Evolutionary conservation across 2,113 vertebrate genomes (phyloP), one percentile per base, ranked within the genome.

Genomic region (Grammomys dolichurus): DNA sequence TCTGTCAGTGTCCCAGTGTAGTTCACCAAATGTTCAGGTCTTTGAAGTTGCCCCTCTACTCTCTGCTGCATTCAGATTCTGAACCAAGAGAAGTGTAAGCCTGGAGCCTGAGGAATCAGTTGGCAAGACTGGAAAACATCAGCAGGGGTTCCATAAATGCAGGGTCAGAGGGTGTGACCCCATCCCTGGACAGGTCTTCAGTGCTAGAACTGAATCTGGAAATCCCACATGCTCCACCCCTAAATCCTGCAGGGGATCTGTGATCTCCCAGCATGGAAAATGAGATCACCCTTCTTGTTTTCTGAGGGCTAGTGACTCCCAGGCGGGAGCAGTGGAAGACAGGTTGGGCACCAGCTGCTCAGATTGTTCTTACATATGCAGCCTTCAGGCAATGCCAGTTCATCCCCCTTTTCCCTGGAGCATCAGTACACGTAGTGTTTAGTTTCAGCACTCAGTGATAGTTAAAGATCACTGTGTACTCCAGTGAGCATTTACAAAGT

Each of bases 221-320:
- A 78, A 56, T 33, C 19, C 87, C 54, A 75, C 20, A 9, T 6
- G 33, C 14, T 28, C 3, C 1, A 67, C 4, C n/a, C 24, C 40
- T 20, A 40, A 16, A 20, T 48, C 48, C 87, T 76, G 69, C 75
- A 46, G 51, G 87, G 72, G 24, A 89, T 40, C 70, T 56, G 17
- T 0, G 5, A 73, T 54, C 48, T 95, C 90, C 89, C 92, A 92
- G 72, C 94, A 20, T 95, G 92, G 92, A 97, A 93, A 89, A 92
- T 93, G 95, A 97, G 91, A 90, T 96, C 85, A 85, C 14, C 95
- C 48, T 19, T 20, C 90, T 96, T 92, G 70, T 92, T 95, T 94
- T 80, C 81, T 85, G 51, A 56, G 80, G 87, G 65, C 85, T 31
- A 28, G 80, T 6, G 67, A 86, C 84, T 97, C 92, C 95, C 88